Base-by-base conservation (phyloP, 2,888 invertebrate species). In the Cerceris rybyensis region DNA sequence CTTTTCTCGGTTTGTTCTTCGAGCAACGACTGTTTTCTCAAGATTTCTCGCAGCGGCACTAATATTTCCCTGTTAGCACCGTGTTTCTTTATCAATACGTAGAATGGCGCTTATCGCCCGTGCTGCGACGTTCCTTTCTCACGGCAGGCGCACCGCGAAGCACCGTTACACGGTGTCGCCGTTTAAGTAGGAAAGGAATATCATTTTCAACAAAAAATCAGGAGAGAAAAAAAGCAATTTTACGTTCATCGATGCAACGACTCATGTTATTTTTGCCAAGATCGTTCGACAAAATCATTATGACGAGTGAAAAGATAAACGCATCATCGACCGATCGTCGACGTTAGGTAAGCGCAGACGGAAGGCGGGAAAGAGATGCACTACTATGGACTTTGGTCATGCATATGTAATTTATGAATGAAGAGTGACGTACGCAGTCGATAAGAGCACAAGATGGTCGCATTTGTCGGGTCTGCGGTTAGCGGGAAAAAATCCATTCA, bases 31-130 rank as follows among this genome's bases (percentile, higher is more conserved):
- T 55, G 55, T 55, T 55, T 74, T 69, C 39, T 41, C n/a, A 58
- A 70, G 28, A 75, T 75, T 72, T 43, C 60, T 16, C 60, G 17
- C 16, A 13, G 41, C 13, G 16, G 41, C 41, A 41, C 42, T 16
- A 72, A 75, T 72, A 71, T 71, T 71, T 63, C 50, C 70, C 65
- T 46, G 67, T 60, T 52, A 54, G 60, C 60, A 50, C 42, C 72
- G 67, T 55, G 74, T 82, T 75, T 58, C 69, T 77, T 81, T 81
- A 81, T 81, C 81, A 59, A 77, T 71, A 66, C 76, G 70, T 65
- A 64, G 80, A 76, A 66, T 54, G 46, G 69, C 41, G 70, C 77
- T 83, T 83, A 77, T 84, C 84, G 72, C 70, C 54, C 70, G 58
- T 63, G 41, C 78, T 43, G 63, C 67, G 65, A 52, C 75, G 67